These are phyloP conservation scores for Leiothrix lutea DNA, from an alignment of 2,113 vertebrate genomes.

Conservation along the genomic window DNA sequence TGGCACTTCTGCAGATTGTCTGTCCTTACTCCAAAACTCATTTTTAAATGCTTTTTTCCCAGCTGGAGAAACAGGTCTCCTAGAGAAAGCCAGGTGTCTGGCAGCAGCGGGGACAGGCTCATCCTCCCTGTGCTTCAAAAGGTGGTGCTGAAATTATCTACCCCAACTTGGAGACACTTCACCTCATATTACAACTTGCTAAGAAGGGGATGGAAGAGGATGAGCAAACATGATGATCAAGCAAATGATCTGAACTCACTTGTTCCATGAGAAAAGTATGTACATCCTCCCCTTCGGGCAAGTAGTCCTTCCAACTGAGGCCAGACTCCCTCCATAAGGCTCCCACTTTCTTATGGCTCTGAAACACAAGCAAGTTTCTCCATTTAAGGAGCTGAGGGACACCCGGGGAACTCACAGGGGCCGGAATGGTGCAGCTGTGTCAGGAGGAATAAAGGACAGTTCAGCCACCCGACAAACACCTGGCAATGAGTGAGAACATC, in stretches of 20 bases:
- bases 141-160: not conserved
- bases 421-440: not conserved
- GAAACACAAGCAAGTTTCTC: constrained; percentile 41
- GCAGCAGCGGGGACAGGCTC: not conserved
- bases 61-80: not conserved
- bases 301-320: constrained; percentile 88
- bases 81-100: not conserved
- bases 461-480: not conserved
- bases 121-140: not conserved
- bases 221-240: accelerated
- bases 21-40: not conserved
- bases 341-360: constrained; percentile 98
- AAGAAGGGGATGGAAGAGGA: not conserved
- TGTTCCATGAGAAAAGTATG: constrained; percentile 89
- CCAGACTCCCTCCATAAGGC: constrained; percentile 91
- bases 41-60: not conserved
- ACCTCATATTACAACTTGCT: not conserved
- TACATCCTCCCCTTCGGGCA: constrained; percentile 90
- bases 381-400: not conserved
- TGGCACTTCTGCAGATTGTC: not conserved
- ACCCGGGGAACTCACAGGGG: not conserved
- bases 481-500: not conserved
- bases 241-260: constrained; percentile 65
- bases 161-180: not conserved
- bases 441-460: not conserved